Percentiles rank a stretch among this genome's conserved stretches.
Conservation (phyloP, 1,140 invertebrate species). For the Acyrthosiphon pisum region DNA sequence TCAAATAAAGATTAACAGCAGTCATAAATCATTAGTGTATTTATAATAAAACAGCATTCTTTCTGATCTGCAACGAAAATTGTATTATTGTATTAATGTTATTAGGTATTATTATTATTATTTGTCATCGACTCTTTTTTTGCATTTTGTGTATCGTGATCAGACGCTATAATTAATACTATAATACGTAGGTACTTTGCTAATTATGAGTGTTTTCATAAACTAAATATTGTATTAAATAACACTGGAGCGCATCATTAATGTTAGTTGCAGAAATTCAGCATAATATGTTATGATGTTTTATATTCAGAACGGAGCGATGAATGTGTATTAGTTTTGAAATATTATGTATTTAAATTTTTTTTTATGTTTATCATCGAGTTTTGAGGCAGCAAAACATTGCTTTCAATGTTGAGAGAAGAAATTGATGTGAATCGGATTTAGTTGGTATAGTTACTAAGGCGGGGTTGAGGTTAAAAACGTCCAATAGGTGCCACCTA, state of each 20-base stretch:
- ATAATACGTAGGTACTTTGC: not conserved
- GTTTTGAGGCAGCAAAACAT: too few species aligned
- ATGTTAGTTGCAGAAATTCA: too few species aligned
- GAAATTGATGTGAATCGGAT: not conserved
- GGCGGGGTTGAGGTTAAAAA: too few species aligned
- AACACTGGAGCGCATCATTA: not conserved
- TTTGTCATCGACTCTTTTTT: not conserved
- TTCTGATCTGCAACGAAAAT: not conserved
- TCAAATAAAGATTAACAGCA: not conserved
- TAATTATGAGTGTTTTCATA: not conserved
- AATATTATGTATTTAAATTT: too few species aligned
- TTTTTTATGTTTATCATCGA: too few species aligned
- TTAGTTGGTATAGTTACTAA: not conserved
- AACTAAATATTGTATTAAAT: not conserved
- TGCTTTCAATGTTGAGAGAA: not conserved
- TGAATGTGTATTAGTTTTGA: too few species aligned
- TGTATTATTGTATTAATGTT: not conserved
- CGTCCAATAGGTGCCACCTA: too few species aligned
- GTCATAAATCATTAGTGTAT: slow-evolving; percentile 3
- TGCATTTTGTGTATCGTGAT: not conserved
- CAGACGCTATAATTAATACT: not conserved
- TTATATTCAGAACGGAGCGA: too few species aligned
- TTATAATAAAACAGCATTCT: not conserved
- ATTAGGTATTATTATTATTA: not conserved
- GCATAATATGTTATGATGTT: too few species aligned